Evolutionary conservation across 1,140 invertebrate genomes (phyloP).

Genomic region (Cydia splendana): DNA sequence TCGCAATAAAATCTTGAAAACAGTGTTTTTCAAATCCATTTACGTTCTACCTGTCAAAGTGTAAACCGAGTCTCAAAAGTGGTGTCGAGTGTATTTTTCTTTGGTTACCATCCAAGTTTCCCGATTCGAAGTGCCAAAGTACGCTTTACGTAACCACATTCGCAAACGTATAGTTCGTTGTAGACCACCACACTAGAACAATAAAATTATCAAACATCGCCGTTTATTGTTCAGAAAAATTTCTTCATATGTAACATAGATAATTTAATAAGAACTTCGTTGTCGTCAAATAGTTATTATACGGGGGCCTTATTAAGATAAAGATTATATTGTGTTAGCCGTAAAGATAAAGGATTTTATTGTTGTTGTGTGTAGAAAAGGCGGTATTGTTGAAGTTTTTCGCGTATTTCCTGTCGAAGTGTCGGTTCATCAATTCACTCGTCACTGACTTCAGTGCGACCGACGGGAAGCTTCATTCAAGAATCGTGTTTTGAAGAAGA

Average conservation of each 20-base stretch:
- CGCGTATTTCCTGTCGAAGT: conserved; percentile 53
- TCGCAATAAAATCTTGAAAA: no score
- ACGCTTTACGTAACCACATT: conserved; percentile 43
- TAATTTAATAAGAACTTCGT: conserved; percentile 55
- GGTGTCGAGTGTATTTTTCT: conserved; percentile 27
- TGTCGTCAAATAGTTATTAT: conserved; percentile 50
- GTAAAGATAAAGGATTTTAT: conserved; percentile 69
- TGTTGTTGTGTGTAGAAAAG: conserved; percentile 62
- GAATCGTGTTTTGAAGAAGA: background rate
- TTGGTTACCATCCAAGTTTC: conserved; percentile 58
- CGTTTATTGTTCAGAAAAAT: conserved; percentile 53
- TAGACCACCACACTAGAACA: conserved; percentile 46
- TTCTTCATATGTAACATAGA: conserved; percentile 33
- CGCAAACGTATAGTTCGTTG: conserved; percentile 41
- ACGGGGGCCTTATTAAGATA: conserved; percentile 68
- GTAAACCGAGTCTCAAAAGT: background rate
- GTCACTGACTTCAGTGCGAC: conserved; percentile 37
- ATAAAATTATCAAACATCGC: conserved; percentile 46
- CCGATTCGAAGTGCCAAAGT: conserved; percentile 50
- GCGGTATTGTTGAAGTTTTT: conserved; percentile 44
- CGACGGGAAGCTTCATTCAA: conserved; percentile 30
- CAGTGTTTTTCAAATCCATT: background rate
- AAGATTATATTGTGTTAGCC: conserved; percentile 63
- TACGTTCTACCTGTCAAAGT: conserved; percentile 7
- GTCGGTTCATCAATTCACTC: conserved; percentile 30